Base-by-base conservation (phyloP, 2,797 vertebrate genomes). In the Fistularia tabacaria region DNA sequence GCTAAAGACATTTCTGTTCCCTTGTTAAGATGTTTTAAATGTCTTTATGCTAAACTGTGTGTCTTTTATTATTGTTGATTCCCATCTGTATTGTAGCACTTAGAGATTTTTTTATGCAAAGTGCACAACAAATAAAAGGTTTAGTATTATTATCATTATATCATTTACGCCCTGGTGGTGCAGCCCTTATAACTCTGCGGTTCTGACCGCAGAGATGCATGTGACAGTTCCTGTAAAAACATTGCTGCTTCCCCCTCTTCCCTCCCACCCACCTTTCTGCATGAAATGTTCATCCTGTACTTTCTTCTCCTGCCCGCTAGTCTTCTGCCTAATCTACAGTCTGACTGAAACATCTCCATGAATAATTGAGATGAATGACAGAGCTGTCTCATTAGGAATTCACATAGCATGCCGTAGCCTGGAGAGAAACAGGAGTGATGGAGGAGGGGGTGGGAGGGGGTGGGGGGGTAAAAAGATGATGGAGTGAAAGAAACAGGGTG, bases 361-460 rank as follows among this genome's bases (percentile, higher is more conserved):
- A 88, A 89, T 87, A 83, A 90, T 84, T 81, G 68, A 88, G 73
- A 67, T 79, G 77, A 83, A 81, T 75, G 81, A 79, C 82, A 79
- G 71, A 36, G 11, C 59, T 38, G 38, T 61, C 71, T 73, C 69
- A 72, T 80, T 69, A 83, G 58, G 69, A 76, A 87, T 85, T 83
- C 85, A 77, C 74, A 71, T 54, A 71, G 67, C 64, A 78, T 56
- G 62, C 52, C 62, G 60, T 49, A 69, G 69, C 68, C 25, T 37
- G 53, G 47, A 59, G 72, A 69, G 59, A 58, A 25, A 25, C 5
- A 25, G 25, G 25, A 25, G 25, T 25, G 25, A 25, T 3, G 25
- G 43, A 48, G 64, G 62, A 51, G 69, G 63, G n/a, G n/a, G n/a
- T n/a, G n/a, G n/a, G n/a, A n/a, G n/a, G n/a, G n/a, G n/a, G n/a